These are phyloP conservation scores for Drosophila borealis DNA, from an alignment of 2,888 invertebrate species.

Conservation along the genomic window DNA sequence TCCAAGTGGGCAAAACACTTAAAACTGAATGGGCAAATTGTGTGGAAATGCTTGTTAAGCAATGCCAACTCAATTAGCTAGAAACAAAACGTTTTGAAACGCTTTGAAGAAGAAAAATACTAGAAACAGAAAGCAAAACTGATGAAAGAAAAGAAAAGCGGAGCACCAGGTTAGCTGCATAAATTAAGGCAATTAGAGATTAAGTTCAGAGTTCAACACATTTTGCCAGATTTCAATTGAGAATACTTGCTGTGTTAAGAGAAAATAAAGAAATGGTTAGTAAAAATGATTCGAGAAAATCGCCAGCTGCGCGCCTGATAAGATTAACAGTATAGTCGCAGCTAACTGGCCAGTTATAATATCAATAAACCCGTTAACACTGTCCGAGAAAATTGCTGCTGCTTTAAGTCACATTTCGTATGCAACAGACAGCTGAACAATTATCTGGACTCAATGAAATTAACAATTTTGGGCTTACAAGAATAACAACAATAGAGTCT, in stretches of 20 bases:
- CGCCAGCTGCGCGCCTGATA: conserved; percentile 9
- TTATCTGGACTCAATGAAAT: conserved; percentile 55
- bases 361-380: background rate
- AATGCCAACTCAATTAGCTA: conserved; percentile 45
- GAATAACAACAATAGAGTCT: conserved; percentile 17
- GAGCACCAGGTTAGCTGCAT: too few species aligned
- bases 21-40: conserved; percentile 40
- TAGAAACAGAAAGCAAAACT: too few species aligned
- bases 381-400: conserved; percentile 5
- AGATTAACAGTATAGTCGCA: conserved; percentile 5
- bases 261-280: background rate
- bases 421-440: conserved; percentile 42
- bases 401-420: conserved; percentile 44
- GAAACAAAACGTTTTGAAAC: conserved; percentile 29
- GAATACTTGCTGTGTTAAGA: background rate
- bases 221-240: too few species aligned
- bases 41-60: conserved; percentile 43
- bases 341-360: background rate
- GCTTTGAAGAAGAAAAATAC: background rate
- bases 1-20: conserved; percentile 35
- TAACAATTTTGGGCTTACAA: conserved; percentile 44
- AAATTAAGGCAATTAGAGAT: too few species aligned
- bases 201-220: too few species aligned
- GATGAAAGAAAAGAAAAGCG: too few species aligned
- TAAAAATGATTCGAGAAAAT: conserved; percentile 1